Evolutionary conservation across 2,888 invertebrate species (phyloP).

Genomic region (Crossocerus cetratus): DNA sequence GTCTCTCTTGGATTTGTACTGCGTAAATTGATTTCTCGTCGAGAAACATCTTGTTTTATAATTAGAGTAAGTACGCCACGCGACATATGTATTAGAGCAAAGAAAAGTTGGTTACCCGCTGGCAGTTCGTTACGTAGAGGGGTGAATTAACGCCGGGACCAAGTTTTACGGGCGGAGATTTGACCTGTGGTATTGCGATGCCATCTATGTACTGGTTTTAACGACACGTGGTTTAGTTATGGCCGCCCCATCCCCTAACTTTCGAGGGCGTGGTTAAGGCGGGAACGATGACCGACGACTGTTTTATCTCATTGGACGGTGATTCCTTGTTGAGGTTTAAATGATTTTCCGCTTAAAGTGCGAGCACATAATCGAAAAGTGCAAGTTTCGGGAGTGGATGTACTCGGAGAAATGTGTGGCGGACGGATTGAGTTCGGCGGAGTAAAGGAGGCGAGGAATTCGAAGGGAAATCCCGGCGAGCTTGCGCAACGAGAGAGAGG

Average conservation of each 20-base stretch:
- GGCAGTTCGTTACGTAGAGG: too few relatives aligned
- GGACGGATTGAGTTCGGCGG: too few relatives aligned
- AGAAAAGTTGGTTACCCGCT: too few relatives aligned
- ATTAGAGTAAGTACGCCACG: too few relatives aligned
- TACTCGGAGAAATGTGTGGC: too few relatives aligned
- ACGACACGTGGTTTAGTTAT: conserved; percentile 73
- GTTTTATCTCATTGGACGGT: conserved; percentile 44
- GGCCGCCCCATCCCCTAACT: conserved; percentile 72
- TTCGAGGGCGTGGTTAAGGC: conserved; percentile 73
- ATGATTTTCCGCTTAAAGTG: too few relatives aligned
- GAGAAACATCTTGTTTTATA: too few relatives aligned
- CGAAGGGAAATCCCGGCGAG: conserved; percentile 35
- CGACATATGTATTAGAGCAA: too few relatives aligned
- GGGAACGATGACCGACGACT: conserved; percentile 39
- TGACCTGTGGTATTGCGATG: conserved; percentile 64
- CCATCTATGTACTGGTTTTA: conserved; percentile 76
- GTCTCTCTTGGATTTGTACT: background rate
- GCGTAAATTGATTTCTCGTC: too few relatives aligned
- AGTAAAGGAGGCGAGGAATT: background rate
- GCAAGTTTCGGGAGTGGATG: too few relatives aligned
- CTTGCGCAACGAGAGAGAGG: conserved; percentile 51
- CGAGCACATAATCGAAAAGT: too few relatives aligned
- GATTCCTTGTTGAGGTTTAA: background rate
- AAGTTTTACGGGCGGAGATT: conserved; percentile 25
- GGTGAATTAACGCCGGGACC: conserved; percentile 15